phyloP scores from a whole-genome alignment of 2,797 vertebrate species.

The Fratercula arctica region DNA sequence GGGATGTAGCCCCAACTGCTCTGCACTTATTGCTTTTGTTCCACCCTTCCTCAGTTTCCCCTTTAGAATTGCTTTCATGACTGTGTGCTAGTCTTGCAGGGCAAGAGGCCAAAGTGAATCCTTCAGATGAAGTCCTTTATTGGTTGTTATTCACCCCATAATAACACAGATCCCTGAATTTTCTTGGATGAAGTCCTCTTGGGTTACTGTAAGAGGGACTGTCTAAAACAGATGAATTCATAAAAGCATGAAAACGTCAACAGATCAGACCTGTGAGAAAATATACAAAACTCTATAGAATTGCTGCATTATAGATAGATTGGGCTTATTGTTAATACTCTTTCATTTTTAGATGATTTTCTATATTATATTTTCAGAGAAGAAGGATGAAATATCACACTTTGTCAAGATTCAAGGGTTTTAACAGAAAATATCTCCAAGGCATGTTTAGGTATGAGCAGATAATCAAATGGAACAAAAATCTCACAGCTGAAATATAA shows the following conservation, averaged over 20 bases:
- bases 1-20: neutral
- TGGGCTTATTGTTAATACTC: neutral
- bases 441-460: neutral
- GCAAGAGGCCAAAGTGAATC: neutral
- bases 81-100: neutral
- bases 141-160: neutral
- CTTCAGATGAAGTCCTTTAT: neutral
- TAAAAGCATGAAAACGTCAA: neutral
- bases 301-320: neutral
- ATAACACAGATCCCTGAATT: neutral
- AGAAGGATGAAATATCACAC: neutral
- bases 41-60: neutral
- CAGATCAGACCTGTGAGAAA: neutral
- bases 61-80: neutral
- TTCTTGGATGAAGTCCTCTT: neutral
- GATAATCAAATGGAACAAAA: slow-evolving; percentile 17
- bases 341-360: neutral
- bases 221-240: neutral
- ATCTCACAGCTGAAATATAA: neutral
- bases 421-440: neutral
- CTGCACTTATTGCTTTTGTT: neutral
- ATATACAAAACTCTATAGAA: neutral
- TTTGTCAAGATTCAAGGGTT: neutral
- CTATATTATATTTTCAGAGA: neutral
- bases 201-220: neutral